Conservation (phyloP, 2,888 invertebrate genomes). For the Phanerotoma sp. region DNA sequence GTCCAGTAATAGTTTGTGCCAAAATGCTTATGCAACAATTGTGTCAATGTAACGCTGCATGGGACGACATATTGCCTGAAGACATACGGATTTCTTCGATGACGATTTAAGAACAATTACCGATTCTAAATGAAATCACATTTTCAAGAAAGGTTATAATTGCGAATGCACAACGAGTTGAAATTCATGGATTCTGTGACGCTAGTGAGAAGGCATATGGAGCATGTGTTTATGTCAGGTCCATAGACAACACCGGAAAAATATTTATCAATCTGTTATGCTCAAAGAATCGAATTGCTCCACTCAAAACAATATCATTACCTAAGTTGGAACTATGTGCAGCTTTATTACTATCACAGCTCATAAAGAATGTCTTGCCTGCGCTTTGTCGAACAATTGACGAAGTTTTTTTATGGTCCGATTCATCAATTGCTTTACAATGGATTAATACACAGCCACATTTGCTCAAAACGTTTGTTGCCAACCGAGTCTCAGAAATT, state of each 20-base stretch:
- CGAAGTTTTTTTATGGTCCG: conserved; percentile 32
- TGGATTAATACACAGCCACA: conserved; percentile 32
- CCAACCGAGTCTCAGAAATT: conserved; percentile 35
- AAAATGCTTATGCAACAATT: conserved; percentile 27
- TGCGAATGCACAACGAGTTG: conserved; percentile 8
- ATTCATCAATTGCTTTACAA: conserved; percentile 35
- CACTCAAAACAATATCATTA: conserved; percentile 34
- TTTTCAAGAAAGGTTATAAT: conserved; percentile 8
- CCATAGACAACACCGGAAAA: conserved; percentile 2
- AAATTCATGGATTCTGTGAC: conserved; percentile 37
- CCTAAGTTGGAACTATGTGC: conserved; percentile 40
- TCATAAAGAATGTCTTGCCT: conserved; percentile 10
- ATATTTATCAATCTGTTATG: conserved; percentile 30
- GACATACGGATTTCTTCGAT: conserved; percentile 13
- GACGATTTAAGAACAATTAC: conserved; percentile 14
- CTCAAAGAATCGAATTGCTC: conserved; percentile 41
- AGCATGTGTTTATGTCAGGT: conserved; percentile 32
- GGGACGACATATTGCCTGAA: conserved; percentile 25
- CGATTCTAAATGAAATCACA: conserved; percentile 12
- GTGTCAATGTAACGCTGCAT: conserved; percentile 24
- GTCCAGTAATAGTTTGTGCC: conserved; percentile 24
- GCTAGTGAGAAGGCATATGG: conserved; percentile 32
- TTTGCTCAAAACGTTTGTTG: conserved; percentile 33
- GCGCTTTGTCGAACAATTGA: conserved; percentile 6
- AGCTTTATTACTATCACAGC: conserved; percentile 30